Percentiles rank a stretch among this genome's conserved stretches.
Evolutionary conservation across 2,113 vertebrate genomes (phyloP).

Genomic region (Plecotus auritus): DNA sequence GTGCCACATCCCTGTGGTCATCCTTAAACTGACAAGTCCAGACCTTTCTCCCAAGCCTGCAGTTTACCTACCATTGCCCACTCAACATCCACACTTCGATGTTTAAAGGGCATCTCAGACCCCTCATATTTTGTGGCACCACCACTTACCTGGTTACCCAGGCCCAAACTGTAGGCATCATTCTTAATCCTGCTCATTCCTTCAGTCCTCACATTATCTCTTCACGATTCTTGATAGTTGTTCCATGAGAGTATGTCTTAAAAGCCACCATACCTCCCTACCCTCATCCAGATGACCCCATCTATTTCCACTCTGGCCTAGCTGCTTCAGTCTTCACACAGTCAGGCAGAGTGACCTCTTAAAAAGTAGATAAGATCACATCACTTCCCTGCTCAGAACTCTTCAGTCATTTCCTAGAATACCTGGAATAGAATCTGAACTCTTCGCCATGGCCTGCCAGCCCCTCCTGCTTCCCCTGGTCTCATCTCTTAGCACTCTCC

Average conservation of each 20-base stretch:
- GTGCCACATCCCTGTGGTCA: not conserved
- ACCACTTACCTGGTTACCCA: not conserved
- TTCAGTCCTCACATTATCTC: accelerated
- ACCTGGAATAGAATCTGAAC: not conserved
- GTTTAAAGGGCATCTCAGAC: not conserved
- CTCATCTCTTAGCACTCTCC: not conserved
- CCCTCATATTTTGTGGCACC: not conserved
- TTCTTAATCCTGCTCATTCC: not conserved
- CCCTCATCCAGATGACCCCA: accelerated
- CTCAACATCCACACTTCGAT: not conserved
- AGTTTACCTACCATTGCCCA: not conserved
- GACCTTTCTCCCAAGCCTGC: not conserved
- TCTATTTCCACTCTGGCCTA: not conserved
- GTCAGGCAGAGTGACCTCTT: not conserved
- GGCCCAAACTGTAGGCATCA: not conserved
- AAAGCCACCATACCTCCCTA: not conserved
- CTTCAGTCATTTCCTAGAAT: not conserved
- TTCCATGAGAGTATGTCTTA: not conserved
- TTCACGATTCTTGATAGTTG: not conserved
- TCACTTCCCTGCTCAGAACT: not conserved
- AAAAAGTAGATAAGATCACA: not conserved
- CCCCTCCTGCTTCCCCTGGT: not conserved
- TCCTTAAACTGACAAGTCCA: accelerated
- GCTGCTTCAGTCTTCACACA: not conserved
- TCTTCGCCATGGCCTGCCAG: not conserved